Evolutionary conservation across 2,888 invertebrate species (phyloP), one percentile per base, ranked within the genome.

Genomic region (Orthosia cruda): DNA sequence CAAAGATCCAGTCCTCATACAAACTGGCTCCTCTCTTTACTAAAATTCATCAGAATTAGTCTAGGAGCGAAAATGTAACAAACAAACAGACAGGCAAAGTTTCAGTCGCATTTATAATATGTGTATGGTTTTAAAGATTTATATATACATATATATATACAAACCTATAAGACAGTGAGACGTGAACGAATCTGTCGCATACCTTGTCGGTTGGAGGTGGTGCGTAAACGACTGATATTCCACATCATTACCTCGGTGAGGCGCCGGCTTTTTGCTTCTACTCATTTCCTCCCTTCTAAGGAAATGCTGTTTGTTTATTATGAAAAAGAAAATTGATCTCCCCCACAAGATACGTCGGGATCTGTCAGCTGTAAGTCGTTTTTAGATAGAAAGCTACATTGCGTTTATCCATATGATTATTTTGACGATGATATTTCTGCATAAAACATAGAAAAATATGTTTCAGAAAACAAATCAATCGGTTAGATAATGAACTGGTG

Each of bases 171-270:
- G 16, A 64, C 26, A 68, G 20, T 54, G 47, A 54, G 45, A 45
- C 55, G 45, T 40, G 32, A 74, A 20, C 12, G 26, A 63, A 58
- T 59, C 40, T 52, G 50, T 23, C 54, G 47, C 50, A 71, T 74
- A 87, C 81, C 81, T 78, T 74, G 68, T 78, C 69, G 77, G 49
- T 61, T 85, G 87, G 68, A 84, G 86, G 68, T 86, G 92, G 83
- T 84, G 93, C 92, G 93, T 92, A 83, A 93, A 93, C 87, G 87
- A 77, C 87, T 88, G 93, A 93, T 93, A 93, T 90, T 87, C 88
- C 93, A 76, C 88, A 68, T 89, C 93, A 93, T 93, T 93, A 92
- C 91, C 78, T 52, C 86, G 63, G 73, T 71, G 80, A 86, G 78
- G 84, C 74, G 76, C 15, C 16, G 58, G 52, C 49, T 63, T 88